These are phyloP conservation scores for Tor tambroides DNA, from an alignment of 2,113 vertebrate species.

Conservation along the genomic window DNA sequence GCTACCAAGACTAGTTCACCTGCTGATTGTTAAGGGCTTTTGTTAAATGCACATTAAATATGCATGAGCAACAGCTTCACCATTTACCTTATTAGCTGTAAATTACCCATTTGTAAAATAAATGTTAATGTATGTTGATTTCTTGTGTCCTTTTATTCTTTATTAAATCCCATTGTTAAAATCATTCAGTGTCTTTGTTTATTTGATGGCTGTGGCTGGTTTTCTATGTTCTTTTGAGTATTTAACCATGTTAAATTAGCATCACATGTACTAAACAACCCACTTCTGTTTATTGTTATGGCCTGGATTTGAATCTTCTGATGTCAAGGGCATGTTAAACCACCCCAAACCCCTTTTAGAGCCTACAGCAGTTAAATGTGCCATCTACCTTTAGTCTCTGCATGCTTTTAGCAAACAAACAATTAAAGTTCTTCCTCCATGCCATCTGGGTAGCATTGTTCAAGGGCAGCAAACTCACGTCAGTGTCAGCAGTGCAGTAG, in stretches of 20 bases:
- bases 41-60: slow-evolving; percentile 64
- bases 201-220: neutral
- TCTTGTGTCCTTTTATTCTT: slow-evolving; percentile 64
- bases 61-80: slow-evolving; percentile 65
- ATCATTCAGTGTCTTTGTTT: neutral
- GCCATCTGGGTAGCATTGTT: neutral
- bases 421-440: neutral
- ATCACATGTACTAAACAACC: neutral
- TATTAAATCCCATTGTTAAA: slow-evolving; percentile 69
- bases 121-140: slow-evolving; percentile 59
- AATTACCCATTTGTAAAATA: slow-evolving; percentile 64
- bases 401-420: slow-evolving; percentile 19
- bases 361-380: neutral
- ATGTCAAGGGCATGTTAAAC: neutral
- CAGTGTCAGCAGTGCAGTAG: neutral
- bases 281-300: neutral
- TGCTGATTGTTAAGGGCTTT: slow-evolving; percentile 57
- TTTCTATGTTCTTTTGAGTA: neutral
- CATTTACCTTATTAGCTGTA: slow-evolving; percentile 64
- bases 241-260: neutral
- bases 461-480: neutral
- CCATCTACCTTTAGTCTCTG: neutral
- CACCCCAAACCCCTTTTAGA: neutral
- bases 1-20: slow-evolving; percentile 47
- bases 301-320: neutral